Conservation (phyloP, 1,140 invertebrate genomes). For the Pogonus chalceus region DNA sequence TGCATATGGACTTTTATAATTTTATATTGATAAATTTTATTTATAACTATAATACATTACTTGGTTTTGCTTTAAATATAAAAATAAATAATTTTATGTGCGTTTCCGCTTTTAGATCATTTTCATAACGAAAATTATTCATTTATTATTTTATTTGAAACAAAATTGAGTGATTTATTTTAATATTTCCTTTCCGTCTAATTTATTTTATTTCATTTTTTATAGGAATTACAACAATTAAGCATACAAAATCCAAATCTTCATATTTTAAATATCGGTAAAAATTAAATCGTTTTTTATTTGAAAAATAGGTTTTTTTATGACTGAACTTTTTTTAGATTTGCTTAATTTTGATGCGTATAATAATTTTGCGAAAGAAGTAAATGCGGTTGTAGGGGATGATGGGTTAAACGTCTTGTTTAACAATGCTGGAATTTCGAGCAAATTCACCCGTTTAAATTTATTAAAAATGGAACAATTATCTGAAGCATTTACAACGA, state of each 20-base stretch:
- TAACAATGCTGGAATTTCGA: conserved; percentile 74
- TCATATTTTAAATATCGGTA: conserved; percentile 58
- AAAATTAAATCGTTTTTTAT: conserved; percentile 16
- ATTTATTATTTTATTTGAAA: too few relatives aligned
- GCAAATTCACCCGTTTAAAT: conserved; percentile 61
- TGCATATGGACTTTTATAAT: too few relatives aligned
- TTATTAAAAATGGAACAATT: conserved; percentile 61
- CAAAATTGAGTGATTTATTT: too few relatives aligned
- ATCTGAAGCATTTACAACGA: conserved; percentile 57
- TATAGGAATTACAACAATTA: conserved; percentile 53
- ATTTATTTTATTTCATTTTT: conserved; percentile 24
- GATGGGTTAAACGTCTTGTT: conserved; percentile 71
- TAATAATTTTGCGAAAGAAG: conserved; percentile 43
- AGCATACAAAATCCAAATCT: conserved; percentile 47
- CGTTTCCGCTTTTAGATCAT: too few relatives aligned
- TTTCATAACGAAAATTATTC: too few relatives aligned
- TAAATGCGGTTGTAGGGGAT: conserved; percentile 49
- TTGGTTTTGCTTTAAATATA: too few relatives aligned
- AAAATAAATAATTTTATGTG: too few relatives aligned
- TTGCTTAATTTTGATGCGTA: conserved; percentile 52
- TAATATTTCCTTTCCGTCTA: neutral
- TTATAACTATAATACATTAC: too few relatives aligned
- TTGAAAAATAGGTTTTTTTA: conserved; percentile 3
- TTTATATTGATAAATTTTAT: too few relatives aligned
- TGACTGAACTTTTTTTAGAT: conserved; percentile 43